Evolutionary conservation across 1,140 invertebrate genomes (phyloP), one percentile per base, ranked within the genome.

Genomic region (Heliconius hermathena): DNA sequence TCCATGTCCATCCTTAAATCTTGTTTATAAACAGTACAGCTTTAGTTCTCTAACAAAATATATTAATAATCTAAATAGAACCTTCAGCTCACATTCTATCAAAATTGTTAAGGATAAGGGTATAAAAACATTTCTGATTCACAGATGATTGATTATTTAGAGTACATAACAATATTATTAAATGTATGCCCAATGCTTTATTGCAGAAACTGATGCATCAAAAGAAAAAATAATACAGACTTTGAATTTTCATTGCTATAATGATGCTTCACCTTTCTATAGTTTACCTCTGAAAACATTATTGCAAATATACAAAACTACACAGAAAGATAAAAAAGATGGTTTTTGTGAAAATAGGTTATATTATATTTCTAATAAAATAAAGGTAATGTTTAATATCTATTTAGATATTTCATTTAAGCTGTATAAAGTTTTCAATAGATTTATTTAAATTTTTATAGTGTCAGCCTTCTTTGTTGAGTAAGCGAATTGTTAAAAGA

Each of bases 291-390:
- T 88, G 8, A 90, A 82, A 82, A 90, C 87, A 66, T 85, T 95
- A 76, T 8, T 89, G 22, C 85, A 88, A 73, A 87, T 95, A 80
- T 88, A 87, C 46, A 89, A 88, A 82, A 79, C 80, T 33, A 93
- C 90, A 57, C 85, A 90, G 87, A 84, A 81, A 79, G 93, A 94
- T 84, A 84, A 86, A 46, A 78, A 80, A 57, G 80, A 87, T 78
- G 88, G 89, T 22, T 88, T 82, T 77, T 90, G 92, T 83, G 79
- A 84, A 81, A 95, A 95, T 81, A 94, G 93, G 85, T 81, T 95
- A 33, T 95, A 95, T 82, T 95, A 94, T 85, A 87, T 95, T 82
- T 83, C 93, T 75, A 80, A 87, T 73, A 81, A 82, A 57, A 77
- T 95, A 29, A 88, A 93, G 86, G 94, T 94, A 88, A 73, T 78